Evolutionary conservation across 92 coral and sea anemone species (phyloP).

Genomic region (Siderastrea radians): DNA sequence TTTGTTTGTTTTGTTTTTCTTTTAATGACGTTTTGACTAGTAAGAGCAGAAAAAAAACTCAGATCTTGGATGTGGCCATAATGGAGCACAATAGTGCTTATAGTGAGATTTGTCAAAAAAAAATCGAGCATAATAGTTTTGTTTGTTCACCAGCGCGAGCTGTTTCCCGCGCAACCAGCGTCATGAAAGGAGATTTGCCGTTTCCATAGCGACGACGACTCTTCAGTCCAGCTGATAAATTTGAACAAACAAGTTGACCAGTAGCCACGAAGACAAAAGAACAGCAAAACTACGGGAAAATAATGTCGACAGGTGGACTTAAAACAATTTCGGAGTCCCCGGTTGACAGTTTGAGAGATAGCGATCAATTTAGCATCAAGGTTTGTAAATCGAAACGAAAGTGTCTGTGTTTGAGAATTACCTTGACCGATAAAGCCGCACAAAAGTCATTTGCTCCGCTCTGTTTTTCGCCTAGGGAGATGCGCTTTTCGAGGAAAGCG

Average conservation of each 20-base stretch:
- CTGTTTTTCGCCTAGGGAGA: slow-evolving; percentile 21
- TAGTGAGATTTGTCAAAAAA: too few species aligned
- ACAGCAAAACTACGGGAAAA: slow-evolving; percentile 19
- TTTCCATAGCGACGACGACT: slow-evolving; percentile 51
- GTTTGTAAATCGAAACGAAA: neutral
- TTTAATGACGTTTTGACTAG: too few species aligned
- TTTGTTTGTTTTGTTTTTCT: too few species aligned
- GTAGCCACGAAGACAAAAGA: slow-evolving; percentile 37
- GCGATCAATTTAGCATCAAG: slow-evolving; percentile 43
- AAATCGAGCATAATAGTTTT: too few species aligned
- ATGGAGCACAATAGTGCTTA: too few species aligned
- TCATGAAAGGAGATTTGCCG: slow-evolving; percentile 39
- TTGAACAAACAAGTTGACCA: neutral
- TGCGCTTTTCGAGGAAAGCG: slow-evolving; percentile 38
- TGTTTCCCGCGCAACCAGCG: slow-evolving; percentile 28
- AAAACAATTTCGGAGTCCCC: slow-evolving; percentile 49
- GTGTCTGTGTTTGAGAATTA: neutral
- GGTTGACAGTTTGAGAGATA: slow-evolving; percentile 54
- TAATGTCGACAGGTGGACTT: slow-evolving; percentile 68
- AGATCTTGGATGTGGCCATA: too few species aligned
- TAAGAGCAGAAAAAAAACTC: too few species aligned
- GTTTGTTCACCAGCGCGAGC: slow-evolving; percentile 13
- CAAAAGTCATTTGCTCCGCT: neutral
- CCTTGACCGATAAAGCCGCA: neutral
- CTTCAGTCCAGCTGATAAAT: slow-evolving; percentile 9